Evolutionary conservation across 2,797 vertebrate genomes (phyloP).

Genomic region (Rallus crepitans): DNA sequence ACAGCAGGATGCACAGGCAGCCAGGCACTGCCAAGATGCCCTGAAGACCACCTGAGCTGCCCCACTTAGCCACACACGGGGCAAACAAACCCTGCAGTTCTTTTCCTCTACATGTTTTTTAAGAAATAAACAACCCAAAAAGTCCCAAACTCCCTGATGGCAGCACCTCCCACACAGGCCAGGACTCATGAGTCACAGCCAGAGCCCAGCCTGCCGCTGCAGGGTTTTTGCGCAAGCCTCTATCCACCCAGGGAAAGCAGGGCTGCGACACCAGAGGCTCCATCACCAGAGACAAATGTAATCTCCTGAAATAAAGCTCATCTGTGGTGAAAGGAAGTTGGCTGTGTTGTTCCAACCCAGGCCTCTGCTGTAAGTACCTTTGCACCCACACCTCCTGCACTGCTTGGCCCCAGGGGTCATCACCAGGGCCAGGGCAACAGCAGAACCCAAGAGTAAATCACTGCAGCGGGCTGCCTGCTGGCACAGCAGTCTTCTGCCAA

Average conservation of each 20-base stretch:
- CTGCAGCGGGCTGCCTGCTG: background rate
- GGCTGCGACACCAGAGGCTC: constrained; percentile 9
- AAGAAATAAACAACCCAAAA: background rate
- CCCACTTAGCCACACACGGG: fast-evolving
- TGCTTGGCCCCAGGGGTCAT: background rate
- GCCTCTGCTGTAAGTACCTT: background rate
- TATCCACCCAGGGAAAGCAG: background rate
- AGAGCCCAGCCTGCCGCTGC: background rate
- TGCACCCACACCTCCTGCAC: background rate
- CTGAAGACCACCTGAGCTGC: background rate
- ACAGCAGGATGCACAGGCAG: background rate
- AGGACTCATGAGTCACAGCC: background rate
- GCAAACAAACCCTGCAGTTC: background rate
- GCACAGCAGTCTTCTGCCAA: background rate
- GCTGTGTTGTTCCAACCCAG: constrained; percentile 14
- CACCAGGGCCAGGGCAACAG: background rate
- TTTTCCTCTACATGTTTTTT: background rate
- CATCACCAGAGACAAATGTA: background rate
- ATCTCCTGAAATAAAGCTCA: background rate
- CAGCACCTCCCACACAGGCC: background rate
- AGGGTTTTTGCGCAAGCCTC: background rate
- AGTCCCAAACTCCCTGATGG: background rate
- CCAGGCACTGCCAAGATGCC: fast-evolving
- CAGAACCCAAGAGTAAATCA: background rate
- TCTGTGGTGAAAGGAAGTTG: constrained; percentile 12